phyloP scores from a whole-genome alignment of 2,113 vertebrate genomes.

The Ptychochromis oligacanthus region DNA sequence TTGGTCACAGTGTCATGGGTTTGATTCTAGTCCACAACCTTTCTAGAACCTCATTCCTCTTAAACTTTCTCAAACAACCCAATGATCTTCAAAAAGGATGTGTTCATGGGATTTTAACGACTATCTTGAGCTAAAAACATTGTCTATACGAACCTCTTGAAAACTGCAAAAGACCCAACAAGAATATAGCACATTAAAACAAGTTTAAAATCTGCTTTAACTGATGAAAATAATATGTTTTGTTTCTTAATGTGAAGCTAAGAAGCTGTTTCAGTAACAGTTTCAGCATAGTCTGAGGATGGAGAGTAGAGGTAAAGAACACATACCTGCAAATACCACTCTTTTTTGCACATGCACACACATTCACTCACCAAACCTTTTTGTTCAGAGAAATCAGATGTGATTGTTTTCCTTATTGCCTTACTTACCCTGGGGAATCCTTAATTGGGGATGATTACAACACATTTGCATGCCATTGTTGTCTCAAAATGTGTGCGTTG shows the following conservation, averaged over 20 bases:
- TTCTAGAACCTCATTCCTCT: background rate
- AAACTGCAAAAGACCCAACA: background rate
- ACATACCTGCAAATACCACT: background rate
- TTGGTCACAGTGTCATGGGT: background rate
- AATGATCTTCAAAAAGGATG: background rate
- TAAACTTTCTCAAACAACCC: background rate
- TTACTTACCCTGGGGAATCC: conserved; percentile 48
- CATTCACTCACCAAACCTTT: background rate
- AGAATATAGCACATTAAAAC: background rate
- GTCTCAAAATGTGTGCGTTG: background rate
- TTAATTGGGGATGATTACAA: conserved; percentile 60
- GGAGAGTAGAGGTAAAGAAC: background rate
- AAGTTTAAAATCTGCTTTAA: background rate
- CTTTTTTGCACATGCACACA: background rate
- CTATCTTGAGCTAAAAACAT: background rate
- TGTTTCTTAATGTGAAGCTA: background rate
- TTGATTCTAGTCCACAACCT: background rate
- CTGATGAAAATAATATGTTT: background rate
- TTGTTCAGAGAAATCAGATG: conserved; percentile 29
- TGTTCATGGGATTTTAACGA: background rate
- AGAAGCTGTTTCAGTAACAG: background rate
- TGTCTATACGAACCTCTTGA: background rate
- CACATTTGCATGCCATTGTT: conserved; percentile 52
- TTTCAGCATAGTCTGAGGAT: background rate
- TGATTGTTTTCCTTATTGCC: conserved; percentile 57